phyloP scores from a whole-genome alignment of 2,113 vertebrate species.

The Odontophorus gujanensis region DNA sequence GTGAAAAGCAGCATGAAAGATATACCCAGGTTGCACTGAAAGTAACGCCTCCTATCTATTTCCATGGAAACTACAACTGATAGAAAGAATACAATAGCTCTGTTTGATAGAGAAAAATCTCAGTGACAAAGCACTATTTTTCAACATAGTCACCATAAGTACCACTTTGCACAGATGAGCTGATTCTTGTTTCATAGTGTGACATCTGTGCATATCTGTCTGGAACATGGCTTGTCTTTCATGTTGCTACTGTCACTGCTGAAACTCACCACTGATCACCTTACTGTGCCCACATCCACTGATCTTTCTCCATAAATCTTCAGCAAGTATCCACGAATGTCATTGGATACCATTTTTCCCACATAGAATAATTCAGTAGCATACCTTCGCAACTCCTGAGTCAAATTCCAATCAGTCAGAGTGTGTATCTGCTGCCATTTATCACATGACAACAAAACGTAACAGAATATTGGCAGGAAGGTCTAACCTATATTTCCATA shows the following conservation, averaged over 20 bases:
- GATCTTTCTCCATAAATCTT: neutral
- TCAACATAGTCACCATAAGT: neutral
- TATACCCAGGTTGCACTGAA: neutral
- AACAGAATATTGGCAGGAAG: neutral
- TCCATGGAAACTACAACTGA: neutral
- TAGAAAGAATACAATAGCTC: neutral
- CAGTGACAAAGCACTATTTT: neutral
- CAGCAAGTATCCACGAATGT: neutral
- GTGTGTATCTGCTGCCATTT: neutral
- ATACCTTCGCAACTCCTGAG: neutral
- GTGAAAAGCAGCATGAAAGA: neutral
- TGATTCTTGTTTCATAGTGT: neutral
- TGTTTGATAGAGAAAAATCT: neutral
- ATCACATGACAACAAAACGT: neutral
- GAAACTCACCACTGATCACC: too few relatives aligned
- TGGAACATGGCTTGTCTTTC: neutral
- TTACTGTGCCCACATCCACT: too few relatives aligned
- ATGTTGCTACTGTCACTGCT: neutral
- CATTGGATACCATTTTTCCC: neutral
- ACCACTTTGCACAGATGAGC: neutral
- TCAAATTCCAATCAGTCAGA: neutral
- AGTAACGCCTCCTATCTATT: neutral
- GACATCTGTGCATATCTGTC: neutral
- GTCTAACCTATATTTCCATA: neutral
- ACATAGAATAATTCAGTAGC: neutral